phyloP scores from a whole-genome alignment of 2,888 invertebrate species.

The Clivina fossor region DNA sequence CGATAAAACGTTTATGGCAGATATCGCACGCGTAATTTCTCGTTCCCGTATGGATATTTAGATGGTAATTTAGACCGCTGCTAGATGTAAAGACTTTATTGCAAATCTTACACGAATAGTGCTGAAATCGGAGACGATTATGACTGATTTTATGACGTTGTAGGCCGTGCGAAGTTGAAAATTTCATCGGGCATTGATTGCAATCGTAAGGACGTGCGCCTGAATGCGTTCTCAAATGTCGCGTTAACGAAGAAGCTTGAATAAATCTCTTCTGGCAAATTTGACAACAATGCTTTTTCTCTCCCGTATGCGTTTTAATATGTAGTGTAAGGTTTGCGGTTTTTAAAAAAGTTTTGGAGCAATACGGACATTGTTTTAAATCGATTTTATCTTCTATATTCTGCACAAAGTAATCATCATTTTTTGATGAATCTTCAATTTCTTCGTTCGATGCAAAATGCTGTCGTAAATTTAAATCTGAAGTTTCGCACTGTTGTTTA shows the following conservation, averaged over 20 bases:
- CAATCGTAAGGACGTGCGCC: slow-evolving; percentile 18
- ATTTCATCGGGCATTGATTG: slow-evolving; percentile 8
- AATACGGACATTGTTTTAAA: slow-evolving; percentile 20
- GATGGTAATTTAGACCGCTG: slow-evolving; percentile 31
- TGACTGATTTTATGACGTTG: slow-evolving; percentile 22
- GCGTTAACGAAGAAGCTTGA: slow-evolving; percentile 22
- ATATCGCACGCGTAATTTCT: slow-evolving; percentile 32
- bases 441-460: background rate
- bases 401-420: too few relatives aligned
- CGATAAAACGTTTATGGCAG: slow-evolving; percentile 33
- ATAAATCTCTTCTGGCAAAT: slow-evolving; percentile 33
- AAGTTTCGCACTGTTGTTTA: slow-evolving; percentile 28
- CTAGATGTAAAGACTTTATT: slow-evolving; percentile 32
- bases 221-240: slow-evolving; percentile 27
- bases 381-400: too few relatives aligned
- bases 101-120: slow-evolving; percentile 27
- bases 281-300: slow-evolving; percentile 29
- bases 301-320: slow-evolving; percentile 28
- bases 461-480: slow-evolving; percentile 19
- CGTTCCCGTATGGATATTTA: slow-evolving; percentile 31
- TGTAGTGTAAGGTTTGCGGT: slow-evolving; percentile 26
- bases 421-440: too few relatives aligned
- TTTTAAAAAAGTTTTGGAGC: slow-evolving; percentile 23
- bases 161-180: slow-evolving; percentile 20
- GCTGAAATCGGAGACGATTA: background rate